A percentile compares a stretch with the other conserved stretches of the same genome.
Conservation (phyloP, 1,140 invertebrate genomes). For the Druon quercuslanigerum region DNA sequence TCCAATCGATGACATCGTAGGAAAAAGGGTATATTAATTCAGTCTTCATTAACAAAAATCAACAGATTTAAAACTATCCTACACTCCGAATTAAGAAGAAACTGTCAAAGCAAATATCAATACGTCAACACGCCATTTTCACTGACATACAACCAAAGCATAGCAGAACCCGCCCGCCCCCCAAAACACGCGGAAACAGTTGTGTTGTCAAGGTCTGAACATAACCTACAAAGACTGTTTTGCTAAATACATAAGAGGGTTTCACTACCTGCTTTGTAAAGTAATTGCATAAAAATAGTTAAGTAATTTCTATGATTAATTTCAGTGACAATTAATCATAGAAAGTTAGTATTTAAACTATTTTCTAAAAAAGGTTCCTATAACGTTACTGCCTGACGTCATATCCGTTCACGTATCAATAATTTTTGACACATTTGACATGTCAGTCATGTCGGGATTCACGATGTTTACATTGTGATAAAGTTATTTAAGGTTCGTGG, state of each 20-base stretch:
- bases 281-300: too few relatives aligned
- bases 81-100: conserved; percentile 29
- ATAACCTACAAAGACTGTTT: too few relatives aligned
- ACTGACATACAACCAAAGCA: conserved; percentile 30
- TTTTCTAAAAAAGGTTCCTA: too few relatives aligned
- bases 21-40: neutral
- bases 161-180: neutral
- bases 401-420: neutral
- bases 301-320: too few relatives aligned
- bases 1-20: conserved; percentile 37
- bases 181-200: neutral
- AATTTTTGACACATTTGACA: conserved; percentile 21
- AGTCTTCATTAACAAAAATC: conserved; percentile 19
- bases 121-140: conserved; percentile 38
- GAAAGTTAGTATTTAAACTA: too few relatives aligned
- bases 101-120: conserved; percentile 26
- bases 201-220: too few relatives aligned
- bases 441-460: neutral
- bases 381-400: neutral
- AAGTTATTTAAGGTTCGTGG: neutral
- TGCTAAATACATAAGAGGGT: too few relatives aligned
- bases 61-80: conserved; percentile 28
- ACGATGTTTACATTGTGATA: conserved; percentile 17
- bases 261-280: too few relatives aligned
- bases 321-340: too few relatives aligned